Evolutionary conservation across 1,140 invertebrate species (phyloP), one percentile per base, ranked within the genome.

Genomic region (Drosophila oshimai): DNA sequence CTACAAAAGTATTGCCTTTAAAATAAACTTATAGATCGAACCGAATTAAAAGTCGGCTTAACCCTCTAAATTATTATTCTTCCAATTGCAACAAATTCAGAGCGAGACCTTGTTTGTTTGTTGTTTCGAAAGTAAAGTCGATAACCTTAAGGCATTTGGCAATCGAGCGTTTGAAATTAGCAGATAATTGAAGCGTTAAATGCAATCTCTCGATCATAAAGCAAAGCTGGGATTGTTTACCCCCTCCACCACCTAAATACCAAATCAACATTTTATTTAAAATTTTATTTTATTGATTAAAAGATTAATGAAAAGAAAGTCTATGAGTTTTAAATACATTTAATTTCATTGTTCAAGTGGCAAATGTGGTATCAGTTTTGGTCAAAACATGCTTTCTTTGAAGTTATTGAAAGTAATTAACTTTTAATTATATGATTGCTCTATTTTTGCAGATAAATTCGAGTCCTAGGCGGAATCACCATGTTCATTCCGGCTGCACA

Each of bases 401-500:
- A n/a, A n/a, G n/a, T n/a, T n/a, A n/a, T n/a, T n/a, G n/a, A n/a
- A n/a, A n/a, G n/a, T 2, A 33, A 34, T 33, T 29, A 28, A 24
- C 6, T 26, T 15, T 4, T 13, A 22, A 31, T 20, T 29, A 51
- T 22, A 46, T 41, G 6, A 34, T 9, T 22, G 22, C 13, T 46
- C 17, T 1, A n/a, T n/a, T 20, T 18, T 13, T 50, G n/a, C 26
- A 55, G 68, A 24, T 58, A 26, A 49, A 41, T 15, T 33, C 18
- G n/a, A 46, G 29, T 34, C 37, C 36, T 18, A 9, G 51, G 26
- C 7, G 49, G 24, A 6, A 26, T 29, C 41, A 83, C 37, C 45
- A 90, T 90, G 89, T 81, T 90, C 29, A 72, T 90, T 58, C 51
- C 74, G 41, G 72, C 74, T 13, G 87, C 89, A 17, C 86, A 90